phyloP scores from a whole-genome alignment of 2,888 invertebrate species.

The Bembecia ichneumoniformis region DNA sequence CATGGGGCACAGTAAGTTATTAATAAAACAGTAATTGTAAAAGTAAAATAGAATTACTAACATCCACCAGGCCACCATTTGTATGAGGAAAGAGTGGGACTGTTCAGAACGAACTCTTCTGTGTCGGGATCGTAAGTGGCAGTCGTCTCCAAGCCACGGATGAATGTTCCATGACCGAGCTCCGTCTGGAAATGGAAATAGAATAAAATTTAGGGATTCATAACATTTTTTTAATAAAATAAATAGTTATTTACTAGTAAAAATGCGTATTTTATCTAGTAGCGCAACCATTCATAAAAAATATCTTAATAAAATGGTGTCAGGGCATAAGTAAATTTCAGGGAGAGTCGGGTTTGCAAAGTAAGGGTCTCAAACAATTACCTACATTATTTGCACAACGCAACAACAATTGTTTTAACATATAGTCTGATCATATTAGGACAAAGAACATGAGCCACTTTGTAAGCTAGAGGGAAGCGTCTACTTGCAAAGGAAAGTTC shows the following conservation, averaged over 20 bases:
- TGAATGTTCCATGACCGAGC: slow-evolving; percentile 94
- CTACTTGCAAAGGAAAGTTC: too few relatives aligned
- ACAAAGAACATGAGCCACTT: too few relatives aligned
- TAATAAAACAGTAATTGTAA: too few relatives aligned
- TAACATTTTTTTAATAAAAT: not conserved
- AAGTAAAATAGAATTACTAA: slow-evolving; percentile 60
- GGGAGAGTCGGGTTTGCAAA: too few relatives aligned
- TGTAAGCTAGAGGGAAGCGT: too few relatives aligned
- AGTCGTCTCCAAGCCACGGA: slow-evolving; percentile 92
- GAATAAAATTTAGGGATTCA: not conserved
- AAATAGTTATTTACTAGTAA: not conserved
- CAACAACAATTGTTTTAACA: too few relatives aligned
- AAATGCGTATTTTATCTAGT: not conserved
- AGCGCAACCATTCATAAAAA: not conserved
- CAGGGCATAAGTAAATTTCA: too few relatives aligned
- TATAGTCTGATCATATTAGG: too few relatives aligned
- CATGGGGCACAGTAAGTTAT: not conserved
- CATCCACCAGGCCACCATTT: slow-evolving; percentile 98
- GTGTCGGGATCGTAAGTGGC: slow-evolving; percentile 88
- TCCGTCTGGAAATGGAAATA: slow-evolving; percentile 79
- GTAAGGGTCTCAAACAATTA: too few relatives aligned
- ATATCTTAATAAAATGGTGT: too few relatives aligned
- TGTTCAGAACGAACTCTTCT: slow-evolving; percentile 89
- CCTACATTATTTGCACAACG: too few relatives aligned
- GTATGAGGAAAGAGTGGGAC: slow-evolving; percentile 88